Conservation (phyloP, 1,140 invertebrate species). For the Pseudomyrmex cubaensis region DNA sequence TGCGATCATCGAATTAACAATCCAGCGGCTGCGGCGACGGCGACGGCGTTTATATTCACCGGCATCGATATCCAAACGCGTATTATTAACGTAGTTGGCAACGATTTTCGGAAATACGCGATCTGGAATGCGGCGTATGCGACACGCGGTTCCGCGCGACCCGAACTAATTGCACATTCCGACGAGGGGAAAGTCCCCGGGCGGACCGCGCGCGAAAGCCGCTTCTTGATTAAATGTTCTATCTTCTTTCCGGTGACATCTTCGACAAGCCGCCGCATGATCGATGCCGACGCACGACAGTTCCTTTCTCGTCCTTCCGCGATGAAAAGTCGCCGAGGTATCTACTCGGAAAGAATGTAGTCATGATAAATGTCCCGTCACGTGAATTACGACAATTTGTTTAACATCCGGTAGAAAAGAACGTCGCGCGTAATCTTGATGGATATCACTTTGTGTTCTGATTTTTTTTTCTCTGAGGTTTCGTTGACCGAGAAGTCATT, state of each 20-base stretch:
- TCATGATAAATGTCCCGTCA: constrained; percentile 41
- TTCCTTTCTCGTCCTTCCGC: neutral
- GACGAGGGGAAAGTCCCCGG: constrained; percentile 1
- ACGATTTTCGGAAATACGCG: constrained; percentile 29
- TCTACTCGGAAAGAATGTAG: neutral
- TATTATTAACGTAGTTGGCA: constrained; percentile 46
- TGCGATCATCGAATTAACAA: constrained; percentile 54
- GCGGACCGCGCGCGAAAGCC: neutral
- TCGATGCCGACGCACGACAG: constrained; percentile 36
- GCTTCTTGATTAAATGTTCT: constrained; percentile 54
- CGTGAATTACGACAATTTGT: constrained; percentile 11
- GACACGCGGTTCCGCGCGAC: constrained; percentile 33
- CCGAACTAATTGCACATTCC: constrained; percentile 57
- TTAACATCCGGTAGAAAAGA: constrained; percentile 14
- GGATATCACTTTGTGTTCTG: neutral
- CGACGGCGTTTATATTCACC: too few species aligned
- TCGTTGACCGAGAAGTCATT: neutral
- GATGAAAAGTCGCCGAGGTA: constrained; percentile 38
- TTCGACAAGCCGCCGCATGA: constrained; percentile 52
- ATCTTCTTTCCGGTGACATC: constrained; percentile 55
- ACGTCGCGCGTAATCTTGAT: neutral
- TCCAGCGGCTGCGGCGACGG: constrained; percentile 24
- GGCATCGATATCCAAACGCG: constrained; percentile 39
- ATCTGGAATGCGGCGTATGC: constrained; percentile 40
- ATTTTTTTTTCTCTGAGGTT: neutral